phyloP scores from a whole-genome alignment of 2,113 vertebrate species.

The Brachyistius frenatus region DNA sequence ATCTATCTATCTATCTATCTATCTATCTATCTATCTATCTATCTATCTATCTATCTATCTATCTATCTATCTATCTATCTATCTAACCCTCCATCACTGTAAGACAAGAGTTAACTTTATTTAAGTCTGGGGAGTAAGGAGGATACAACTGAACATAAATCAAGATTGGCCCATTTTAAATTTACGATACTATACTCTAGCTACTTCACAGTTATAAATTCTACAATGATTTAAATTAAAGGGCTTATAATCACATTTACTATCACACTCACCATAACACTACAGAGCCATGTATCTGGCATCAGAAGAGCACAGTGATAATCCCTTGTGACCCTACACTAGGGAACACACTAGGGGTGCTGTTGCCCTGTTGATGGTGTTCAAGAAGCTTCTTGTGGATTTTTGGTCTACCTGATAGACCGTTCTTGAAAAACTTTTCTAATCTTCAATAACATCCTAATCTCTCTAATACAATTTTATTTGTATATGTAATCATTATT shows the following conservation, averaged over 20 bases:
- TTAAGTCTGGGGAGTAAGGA: too few relatives aligned
- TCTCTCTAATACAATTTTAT: not conserved
- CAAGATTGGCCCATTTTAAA: conserved; percentile 4
- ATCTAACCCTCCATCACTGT: not conserved
- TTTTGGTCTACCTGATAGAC: not conserved
- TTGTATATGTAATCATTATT: not conserved
- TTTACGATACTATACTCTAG: not conserved
- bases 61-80: too few relatives aligned
- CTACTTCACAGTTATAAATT: too few relatives aligned
- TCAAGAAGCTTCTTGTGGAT: conserved; percentile 2
- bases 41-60: too few relatives aligned
- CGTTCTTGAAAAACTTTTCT: conserved; percentile 8
- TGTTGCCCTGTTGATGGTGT: conserved; percentile 10
- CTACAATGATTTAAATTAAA: conserved; percentile 4
- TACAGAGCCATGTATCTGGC: not conserved
- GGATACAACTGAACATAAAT: not conserved
- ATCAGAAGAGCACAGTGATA: conserved; percentile 25
- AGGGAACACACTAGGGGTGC: conserved; percentile 36
- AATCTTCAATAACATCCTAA: not conserved
- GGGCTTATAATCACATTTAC: not conserved
- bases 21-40: too few relatives aligned
- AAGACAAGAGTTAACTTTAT: too few relatives aligned
- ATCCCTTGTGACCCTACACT: conserved; percentile 12
- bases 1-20: too few relatives aligned
- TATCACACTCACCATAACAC: not conserved